phyloP scores from a whole-genome alignment of 2,888 invertebrate species.

The Melangyna quadrimaculata region DNA sequence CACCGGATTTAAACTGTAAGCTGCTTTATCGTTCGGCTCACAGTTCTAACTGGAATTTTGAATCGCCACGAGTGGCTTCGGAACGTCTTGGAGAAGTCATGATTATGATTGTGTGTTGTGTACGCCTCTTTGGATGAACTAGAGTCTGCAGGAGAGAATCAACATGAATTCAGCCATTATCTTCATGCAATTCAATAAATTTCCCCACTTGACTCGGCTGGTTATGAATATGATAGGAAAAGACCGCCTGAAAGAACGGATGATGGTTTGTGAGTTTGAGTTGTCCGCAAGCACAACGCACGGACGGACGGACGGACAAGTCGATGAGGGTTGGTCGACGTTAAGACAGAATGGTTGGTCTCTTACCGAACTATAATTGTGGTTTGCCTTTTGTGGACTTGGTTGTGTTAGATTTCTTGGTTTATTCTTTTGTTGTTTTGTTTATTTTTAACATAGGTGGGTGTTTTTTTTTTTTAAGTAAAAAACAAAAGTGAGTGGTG shows the following conservation, averaged over 20 bases:
- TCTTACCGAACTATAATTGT: constrained; percentile 58
- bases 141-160: constrained; percentile 41
- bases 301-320: not conserved
- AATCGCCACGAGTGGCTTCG: constrained; percentile 50
- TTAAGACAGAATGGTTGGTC: constrained; percentile 57
- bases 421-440: constrained; percentile 23
- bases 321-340: constrained; percentile 56
- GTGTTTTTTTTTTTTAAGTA: constrained; percentile 10
- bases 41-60: constrained; percentile 59
- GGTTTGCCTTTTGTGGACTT: constrained; percentile 60
- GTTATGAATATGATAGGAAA: not conserved
- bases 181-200: not conserved
- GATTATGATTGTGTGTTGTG: too few relatives aligned
- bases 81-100: constrained; percentile 22
- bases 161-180: constrained; percentile 47
- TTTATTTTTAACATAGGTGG: not conserved
- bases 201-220: constrained; percentile 37
- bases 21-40: constrained; percentile 51
- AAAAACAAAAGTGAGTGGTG: constrained; percentile 40
- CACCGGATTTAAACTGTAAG: constrained; percentile 28
- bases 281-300: constrained; percentile 2
- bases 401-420: constrained; percentile 18
- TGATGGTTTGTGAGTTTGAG: constrained; percentile 38
- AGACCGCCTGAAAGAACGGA: constrained; percentile 45
- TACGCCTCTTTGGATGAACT: constrained; percentile 51